Base-by-base conservation (phyloP, 2,797 vertebrate species). In the Vireo griseus region DNA sequence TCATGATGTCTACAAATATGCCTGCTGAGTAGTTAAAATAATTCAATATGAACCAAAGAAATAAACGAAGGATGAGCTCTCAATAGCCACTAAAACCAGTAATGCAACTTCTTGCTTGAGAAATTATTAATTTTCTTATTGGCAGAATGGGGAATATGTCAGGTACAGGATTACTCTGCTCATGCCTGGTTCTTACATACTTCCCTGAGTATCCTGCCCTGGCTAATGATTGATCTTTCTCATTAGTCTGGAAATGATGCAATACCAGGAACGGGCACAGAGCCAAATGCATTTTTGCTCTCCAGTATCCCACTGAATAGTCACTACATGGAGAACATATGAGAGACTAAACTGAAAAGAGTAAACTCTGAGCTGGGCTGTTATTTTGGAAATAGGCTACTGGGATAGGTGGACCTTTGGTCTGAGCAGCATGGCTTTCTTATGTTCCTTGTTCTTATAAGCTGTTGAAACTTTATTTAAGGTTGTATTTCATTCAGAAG, bases 401-500 rank as follows among this genome's bases (percentile, higher is more conserved):
- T 62, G 72, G 50, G 26, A 18, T 47, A 87, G 51, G 25, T 48
- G 33, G 19, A 51, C 63, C 47, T 78, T 81, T 58, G 50, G 62
- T 87, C 47, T 72, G 47, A 87, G 37, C 44, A 73, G 48, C 59
- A 15, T 37, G 51, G 39, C n/a, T 82, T 72, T 84, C 66, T 40
- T 61, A 13, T 28, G 11, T 47, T 72, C 58, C 73, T 15, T 75
- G 52, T 57, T 84, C 58, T 78, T 52, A 48, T 2, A 61, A 95
- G 85, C 67, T 91, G 51, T 76, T 94, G 90, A 77, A 90, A 83
- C 85, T 87, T 90, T 55, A 88, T 87, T 94, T 65, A 68, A 80
- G 66, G 85, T 89, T 59, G 18, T 87, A 84, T 95, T 97, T 96
- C 57, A 95, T 90, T 94, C 85, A 85, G 94, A 95, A 45, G 55